These are phyloP conservation scores for Tolmerus cingulatus DNA, from an alignment of 2,888 invertebrate genomes.

Conservation along the genomic window DNA sequence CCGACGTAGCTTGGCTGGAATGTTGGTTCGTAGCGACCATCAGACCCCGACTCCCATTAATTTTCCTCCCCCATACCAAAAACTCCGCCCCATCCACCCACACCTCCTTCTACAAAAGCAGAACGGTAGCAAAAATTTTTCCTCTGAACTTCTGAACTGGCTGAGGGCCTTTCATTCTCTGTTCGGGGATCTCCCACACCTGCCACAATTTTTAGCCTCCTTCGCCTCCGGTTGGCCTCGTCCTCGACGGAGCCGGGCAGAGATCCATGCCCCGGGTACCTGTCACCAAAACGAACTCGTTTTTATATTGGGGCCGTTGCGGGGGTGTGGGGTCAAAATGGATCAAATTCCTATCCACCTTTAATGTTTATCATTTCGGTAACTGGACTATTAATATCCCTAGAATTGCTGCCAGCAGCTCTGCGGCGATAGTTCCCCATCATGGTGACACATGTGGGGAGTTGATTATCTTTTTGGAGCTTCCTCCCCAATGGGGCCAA, in stretches of 20 bases:
- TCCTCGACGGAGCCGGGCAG: not conserved
- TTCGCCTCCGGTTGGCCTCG: not conserved
- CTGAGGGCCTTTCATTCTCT: slow-evolving; percentile 38
- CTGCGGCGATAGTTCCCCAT: not conserved
- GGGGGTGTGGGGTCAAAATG: slow-evolving; percentile 19
- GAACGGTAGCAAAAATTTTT: slow-evolving; percentile 40
- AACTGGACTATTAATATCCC: slow-evolving; percentile 26
- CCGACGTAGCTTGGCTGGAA: slow-evolving; percentile 31
- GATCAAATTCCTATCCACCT: slow-evolving; percentile 37
- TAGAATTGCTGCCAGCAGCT: not conserved
- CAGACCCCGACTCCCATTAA: slow-evolving; percentile 43
- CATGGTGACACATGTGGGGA: slow-evolving; percentile 31
- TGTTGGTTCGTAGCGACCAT: slow-evolving; percentile 43
- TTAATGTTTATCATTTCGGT: slow-evolving; percentile 36
- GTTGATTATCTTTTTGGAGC: slow-evolving; percentile 22
- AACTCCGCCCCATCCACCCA: not conserved
- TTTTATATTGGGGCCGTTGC: slow-evolving; percentile 19
- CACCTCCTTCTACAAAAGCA: slow-evolving; percentile 26
- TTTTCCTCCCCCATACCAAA: slow-evolving; percentile 5
- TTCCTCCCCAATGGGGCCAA: not conserved
- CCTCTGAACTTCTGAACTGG: slow-evolving; percentile 39
- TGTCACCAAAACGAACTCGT: slow-evolving; percentile 42
- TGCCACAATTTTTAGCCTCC: not conserved
- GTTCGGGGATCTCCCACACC: slow-evolving; percentile 17
- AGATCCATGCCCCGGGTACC: slow-evolving; percentile 13